Evolutionary conservation across 1,140 invertebrate genomes (phyloP).

Genomic region (Dolichoris vasculosae): DNA sequence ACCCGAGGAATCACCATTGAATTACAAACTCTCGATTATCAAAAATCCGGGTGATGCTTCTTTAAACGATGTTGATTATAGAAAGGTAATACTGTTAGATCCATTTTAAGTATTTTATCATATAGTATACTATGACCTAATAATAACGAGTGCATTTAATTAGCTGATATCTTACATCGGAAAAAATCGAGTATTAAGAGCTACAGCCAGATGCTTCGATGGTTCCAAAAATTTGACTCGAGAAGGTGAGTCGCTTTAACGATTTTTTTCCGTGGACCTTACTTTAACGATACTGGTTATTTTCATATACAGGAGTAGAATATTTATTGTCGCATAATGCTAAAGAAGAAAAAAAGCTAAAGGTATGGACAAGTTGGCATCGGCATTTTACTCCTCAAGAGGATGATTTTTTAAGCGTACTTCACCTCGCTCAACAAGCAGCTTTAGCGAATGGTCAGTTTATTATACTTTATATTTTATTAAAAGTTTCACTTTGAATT

Average conservation of each 20-base stretch:
- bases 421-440: slow-evolving; percentile 76
- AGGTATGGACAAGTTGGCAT: slow-evolving; percentile 64
- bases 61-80: slow-evolving; percentile 74
- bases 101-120: not conserved
- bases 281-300: not conserved
- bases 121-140: no score
- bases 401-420: slow-evolving; percentile 72
- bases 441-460: slow-evolving; percentile 77
- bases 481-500: not conserved
- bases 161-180: slow-evolving; percentile 84
- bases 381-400: slow-evolving; percentile 55
- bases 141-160: not conserved
- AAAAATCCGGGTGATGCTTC: slow-evolving; percentile 76
- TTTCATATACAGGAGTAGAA: slow-evolving; percentile 58
- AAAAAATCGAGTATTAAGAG: slow-evolving; percentile 74
- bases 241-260: slow-evolving; percentile 54
- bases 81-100: slow-evolving; percentile 65
- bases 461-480: not conserved
- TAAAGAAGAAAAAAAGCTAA: slow-evolving; percentile 56
- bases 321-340: slow-evolving; percentile 55
- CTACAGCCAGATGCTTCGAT: slow-evolving; percentile 40
- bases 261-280: not conserved
- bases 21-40: slow-evolving; percentile 63
- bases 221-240: slow-evolving; percentile 52
- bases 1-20: slow-evolving; percentile 33